Percentiles rank a stretch among this genome's conserved stretches.
Conservation (phyloP, 2,113 vertebrate species). For the Pristiophorus japonicus region DNA sequence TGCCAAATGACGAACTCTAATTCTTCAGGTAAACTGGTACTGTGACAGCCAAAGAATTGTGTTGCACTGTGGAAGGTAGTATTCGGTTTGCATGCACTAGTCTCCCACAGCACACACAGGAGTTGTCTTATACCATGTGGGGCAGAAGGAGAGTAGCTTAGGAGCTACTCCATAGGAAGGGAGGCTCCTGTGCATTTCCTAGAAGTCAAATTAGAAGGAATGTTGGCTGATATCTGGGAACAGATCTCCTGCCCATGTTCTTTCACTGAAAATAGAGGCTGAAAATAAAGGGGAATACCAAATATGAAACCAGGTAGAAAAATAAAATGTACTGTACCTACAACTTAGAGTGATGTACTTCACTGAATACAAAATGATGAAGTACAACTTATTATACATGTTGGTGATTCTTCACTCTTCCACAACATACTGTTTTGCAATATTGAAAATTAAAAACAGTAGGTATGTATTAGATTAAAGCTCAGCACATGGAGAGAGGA, state of each 20-base stretch:
- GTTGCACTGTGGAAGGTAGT: background rate
- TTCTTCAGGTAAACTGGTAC: conserved; percentile 52
- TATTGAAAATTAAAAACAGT: background rate
- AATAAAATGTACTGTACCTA: background rate
- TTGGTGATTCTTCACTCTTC: background rate
- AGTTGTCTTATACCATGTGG: background rate
- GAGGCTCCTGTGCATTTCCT: background rate
- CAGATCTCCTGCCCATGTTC: background rate
- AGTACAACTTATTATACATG: background rate
- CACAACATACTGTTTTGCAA: background rate
- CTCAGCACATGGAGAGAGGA: background rate
- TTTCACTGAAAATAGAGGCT: background rate
- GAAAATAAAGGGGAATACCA: background rate
- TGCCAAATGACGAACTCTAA: conserved; percentile 39
- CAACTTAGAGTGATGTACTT: background rate
- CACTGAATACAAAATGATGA: background rate
- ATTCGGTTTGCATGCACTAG: background rate
- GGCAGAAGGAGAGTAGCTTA: background rate
- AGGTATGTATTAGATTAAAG: background rate
- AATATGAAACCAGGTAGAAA: background rate
- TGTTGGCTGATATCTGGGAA: background rate
- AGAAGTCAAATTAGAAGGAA: background rate
- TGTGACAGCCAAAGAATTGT: background rate
- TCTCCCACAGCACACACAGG: background rate
- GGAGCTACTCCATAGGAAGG: background rate